Base-by-base conservation (phyloP, 2,797 vertebrate species). In the Emydoidea blandingii region DNA sequence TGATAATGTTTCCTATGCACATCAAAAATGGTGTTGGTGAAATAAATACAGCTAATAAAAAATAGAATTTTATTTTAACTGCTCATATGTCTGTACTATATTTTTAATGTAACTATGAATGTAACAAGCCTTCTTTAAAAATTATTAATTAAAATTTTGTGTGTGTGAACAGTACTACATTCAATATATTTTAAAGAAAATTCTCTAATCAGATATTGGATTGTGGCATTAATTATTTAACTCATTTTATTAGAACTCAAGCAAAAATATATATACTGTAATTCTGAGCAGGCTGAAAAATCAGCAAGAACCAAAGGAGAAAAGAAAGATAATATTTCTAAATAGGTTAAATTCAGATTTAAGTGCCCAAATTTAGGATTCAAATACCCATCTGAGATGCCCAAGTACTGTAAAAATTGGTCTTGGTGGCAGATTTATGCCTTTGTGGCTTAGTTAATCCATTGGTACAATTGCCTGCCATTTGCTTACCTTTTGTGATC, bases 191-290 rank as follows among this genome's bases (percentile, higher is more conserved):
- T 95, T 81, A 88, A 97, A 96, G 37, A 96, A 95, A 91, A 90
- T 85, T 97, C 96, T 96, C 89, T 97, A 95, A 97, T 97, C 96
- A 95, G 94, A 96, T 97, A 97, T 97, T 97, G 96, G 96, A 97
- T 95, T 95, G 91, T 41, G 27, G 88, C 94, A 97, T 97, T 97
- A 97, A 97, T 97, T 97, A 97, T 97, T 97, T 95, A 97, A 93
- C 95, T 97, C 56, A 95, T 97, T 94, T 96, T 97, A 95, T 97
- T 97, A 92, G 47, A 85, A 90, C 90, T 83, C 86, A 96, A 91
- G 79, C 50, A 89, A 91, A 91, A 85, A 95, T 84, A 78, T 50
- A 90, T 88, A 92, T 76, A 47, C 8, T 47, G 47, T 47, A 62
- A 93, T 97, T 93, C 93, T 89, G 93, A 93, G 84, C 31, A 87